These are phyloP conservation scores for Bombus impatiens DNA, from an alignment of 1,140 invertebrate genomes.

Conservation along the genomic window DNA sequence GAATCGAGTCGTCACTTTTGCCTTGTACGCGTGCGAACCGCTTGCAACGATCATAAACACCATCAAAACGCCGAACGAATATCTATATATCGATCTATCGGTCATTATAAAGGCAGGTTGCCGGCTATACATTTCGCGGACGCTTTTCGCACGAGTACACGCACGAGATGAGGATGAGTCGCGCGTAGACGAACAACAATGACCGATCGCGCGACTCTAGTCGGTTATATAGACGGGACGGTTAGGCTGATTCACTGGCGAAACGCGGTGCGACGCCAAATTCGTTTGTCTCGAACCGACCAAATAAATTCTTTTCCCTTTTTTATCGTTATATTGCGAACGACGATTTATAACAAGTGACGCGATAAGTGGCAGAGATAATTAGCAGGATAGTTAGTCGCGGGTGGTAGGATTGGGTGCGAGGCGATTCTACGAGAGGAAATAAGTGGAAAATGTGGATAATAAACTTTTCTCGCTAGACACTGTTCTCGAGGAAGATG, in stretches of 20 bases:
- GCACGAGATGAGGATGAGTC: not conserved
- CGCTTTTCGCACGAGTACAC: not conserved
- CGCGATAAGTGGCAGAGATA: too few species aligned
- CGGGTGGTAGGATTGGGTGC: too few species aligned
- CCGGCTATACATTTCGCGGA: too few species aligned
- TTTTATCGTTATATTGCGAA: not conserved
- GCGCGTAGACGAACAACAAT: not conserved
- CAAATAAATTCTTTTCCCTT: not conserved
- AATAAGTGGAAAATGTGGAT: too few species aligned
- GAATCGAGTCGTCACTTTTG: slow-evolving; percentile 66
- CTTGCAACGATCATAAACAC: not conserved
- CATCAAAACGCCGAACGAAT: not conserved
- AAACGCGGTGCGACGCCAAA: not conserved
- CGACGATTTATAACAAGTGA: too few species aligned
- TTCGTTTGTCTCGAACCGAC: not conserved
- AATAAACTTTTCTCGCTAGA: too few species aligned
- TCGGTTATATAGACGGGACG: not conserved
- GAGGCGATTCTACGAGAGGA: too few species aligned
- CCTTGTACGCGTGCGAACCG: rapidly evolving
- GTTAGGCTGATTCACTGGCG: not conserved
- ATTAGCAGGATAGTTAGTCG: too few species aligned
- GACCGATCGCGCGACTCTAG: not conserved
- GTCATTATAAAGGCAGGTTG: too few species aligned
- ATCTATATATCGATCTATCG: too few species aligned
- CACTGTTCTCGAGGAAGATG: too few species aligned